Percentiles rank a stretch among this genome's conserved stretches.
Conservation (phyloP, 92 coral and sea anemone genomes). For the Paramuricea clavata region DNA sequence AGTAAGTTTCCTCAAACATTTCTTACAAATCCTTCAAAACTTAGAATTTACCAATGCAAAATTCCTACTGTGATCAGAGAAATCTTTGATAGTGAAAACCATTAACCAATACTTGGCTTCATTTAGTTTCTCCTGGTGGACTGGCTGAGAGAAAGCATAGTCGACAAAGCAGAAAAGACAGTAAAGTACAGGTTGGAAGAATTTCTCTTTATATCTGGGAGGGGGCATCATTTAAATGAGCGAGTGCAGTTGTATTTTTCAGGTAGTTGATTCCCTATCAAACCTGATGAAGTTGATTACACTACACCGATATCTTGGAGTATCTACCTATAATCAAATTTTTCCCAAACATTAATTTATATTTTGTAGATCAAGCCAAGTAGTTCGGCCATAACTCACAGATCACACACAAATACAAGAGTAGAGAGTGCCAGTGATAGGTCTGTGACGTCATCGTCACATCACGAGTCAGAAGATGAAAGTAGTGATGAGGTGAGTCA, state of each 20-base stretch:
- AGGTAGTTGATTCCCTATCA: too few species aligned
- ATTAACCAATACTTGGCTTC: background rate
- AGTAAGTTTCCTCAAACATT: too few species aligned
- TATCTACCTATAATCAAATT: too few species aligned
- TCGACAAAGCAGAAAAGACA: constrained; percentile 79
- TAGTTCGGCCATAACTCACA: background rate
- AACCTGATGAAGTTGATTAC: too few species aligned
- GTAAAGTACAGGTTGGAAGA: constrained; percentile 72
- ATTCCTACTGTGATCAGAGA: too few species aligned
- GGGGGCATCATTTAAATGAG: too few species aligned
- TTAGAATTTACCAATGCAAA: too few species aligned
- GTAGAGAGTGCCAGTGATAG: constrained; percentile 83
- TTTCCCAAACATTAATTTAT: background rate
- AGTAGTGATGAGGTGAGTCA: constrained; percentile 86
- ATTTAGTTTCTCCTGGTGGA: constrained; percentile 39
- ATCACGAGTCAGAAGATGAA: constrained; percentile 90
- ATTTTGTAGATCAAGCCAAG: background rate
- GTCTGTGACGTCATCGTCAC: constrained; percentile 65
- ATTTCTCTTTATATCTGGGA: background rate
- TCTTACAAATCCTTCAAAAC: too few species aligned
- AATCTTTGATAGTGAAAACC: too few species aligned
- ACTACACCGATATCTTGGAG: too few species aligned
- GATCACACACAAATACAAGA: constrained; percentile 68
- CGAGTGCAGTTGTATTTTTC: too few species aligned
- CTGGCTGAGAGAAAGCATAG: constrained; percentile 80